phyloP scores from a whole-genome alignment of 92 coral and sea anemone species.

The Chrysogorgia sp. region DNA sequence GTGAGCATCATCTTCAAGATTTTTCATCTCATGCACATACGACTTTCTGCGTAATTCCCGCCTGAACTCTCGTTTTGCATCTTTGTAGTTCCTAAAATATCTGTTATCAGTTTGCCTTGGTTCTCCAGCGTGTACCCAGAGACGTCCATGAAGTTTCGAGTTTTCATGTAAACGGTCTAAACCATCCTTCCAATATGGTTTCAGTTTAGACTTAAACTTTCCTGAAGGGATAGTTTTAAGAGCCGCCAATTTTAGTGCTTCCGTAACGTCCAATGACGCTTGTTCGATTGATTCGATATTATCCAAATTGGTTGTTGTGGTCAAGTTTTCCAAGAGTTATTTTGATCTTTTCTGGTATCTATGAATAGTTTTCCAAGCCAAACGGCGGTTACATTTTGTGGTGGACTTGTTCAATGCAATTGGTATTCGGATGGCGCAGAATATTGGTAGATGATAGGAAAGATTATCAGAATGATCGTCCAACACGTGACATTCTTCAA shows the following conservation, averaged over 20 bases:
- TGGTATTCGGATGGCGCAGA: not conserved
- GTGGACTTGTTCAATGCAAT: not conserved
- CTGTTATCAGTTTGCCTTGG: not conserved
- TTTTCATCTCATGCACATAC: not conserved
- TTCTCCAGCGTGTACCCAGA: not conserved
- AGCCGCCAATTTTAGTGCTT: not conserved
- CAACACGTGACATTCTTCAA: not conserved
- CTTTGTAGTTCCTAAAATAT: constrained; percentile 13
- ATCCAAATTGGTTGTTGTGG: not conserved
- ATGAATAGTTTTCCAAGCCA: not conserved
- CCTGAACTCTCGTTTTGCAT: constrained; percentile 1
- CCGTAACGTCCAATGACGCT: not conserved
- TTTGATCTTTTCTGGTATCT: not conserved
- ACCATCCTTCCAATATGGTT: not conserved
- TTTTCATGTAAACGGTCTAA: not conserved
- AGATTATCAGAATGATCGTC: not conserved
- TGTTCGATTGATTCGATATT: not conserved
- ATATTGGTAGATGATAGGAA: constrained; percentile 3
- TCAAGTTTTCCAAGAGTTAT: not conserved
- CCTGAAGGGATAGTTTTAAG: not conserved
- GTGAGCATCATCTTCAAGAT: not conserved
- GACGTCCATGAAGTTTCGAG: not conserved
- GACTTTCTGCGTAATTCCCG: constrained; percentile 9
- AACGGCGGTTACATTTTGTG: not conserved
- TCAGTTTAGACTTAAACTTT: not conserved